phyloP scores from a whole-genome alignment of 2,797 vertebrate species.

The Tragopan temminckii region DNA sequence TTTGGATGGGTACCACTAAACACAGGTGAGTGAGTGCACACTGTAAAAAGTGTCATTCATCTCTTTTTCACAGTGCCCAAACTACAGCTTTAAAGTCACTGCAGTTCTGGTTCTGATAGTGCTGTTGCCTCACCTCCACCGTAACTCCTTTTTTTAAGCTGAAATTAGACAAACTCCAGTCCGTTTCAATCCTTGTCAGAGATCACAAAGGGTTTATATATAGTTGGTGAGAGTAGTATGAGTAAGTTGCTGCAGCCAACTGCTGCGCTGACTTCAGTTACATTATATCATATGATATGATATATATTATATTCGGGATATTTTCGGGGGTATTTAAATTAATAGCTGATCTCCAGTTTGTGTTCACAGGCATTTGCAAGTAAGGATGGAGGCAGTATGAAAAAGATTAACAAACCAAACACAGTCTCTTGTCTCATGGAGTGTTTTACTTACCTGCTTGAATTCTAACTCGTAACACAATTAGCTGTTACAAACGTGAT shows the following conservation, averaged over 20 bases:
- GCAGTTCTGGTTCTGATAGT: background rate
- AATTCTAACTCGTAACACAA: background rate
- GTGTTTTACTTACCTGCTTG: background rate
- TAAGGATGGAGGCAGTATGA: background rate
- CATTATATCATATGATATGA: background rate
- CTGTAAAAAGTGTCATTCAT: background rate
- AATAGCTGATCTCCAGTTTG: background rate
- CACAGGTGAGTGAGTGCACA: background rate
- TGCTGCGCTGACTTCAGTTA: background rate
- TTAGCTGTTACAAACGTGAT: background rate
- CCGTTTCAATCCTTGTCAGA: background rate
- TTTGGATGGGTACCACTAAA: background rate
- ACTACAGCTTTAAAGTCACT: background rate
- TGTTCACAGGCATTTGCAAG: background rate
- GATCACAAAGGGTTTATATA: background rate
- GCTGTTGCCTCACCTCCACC: background rate
- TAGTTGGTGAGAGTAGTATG: background rate
- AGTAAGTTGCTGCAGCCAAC: background rate
- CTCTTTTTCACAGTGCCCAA: background rate
- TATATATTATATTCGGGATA: background rate
- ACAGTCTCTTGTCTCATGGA: background rate
- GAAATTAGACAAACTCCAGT: background rate
- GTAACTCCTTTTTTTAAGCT: background rate
- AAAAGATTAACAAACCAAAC: background rate
- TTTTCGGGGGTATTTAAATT: background rate